Evolutionary conservation across 2,113 vertebrate species (phyloP), one percentile per base, ranked within the genome.

Genomic region (Cottus gobio): DNA sequence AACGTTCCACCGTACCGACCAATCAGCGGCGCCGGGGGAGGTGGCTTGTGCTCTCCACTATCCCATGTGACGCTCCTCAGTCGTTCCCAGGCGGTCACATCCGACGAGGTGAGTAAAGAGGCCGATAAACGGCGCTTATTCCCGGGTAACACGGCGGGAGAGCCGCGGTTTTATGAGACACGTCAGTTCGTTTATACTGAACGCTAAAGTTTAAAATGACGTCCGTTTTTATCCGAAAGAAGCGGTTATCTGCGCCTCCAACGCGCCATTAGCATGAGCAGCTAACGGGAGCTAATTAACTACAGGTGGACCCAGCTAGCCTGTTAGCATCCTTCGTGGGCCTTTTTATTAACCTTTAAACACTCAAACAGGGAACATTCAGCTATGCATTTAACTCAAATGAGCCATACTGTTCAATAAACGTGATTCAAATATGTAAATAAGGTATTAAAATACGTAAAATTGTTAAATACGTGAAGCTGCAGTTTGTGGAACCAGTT

Each of bases 61-160:
- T 7, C 66, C 75, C 92, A 92, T 86, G 91, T 93, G 90, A 93
- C 75, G 62, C 56, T 76, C 67, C 83, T 80, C 81, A 64, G 67
- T 60, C 71, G 86, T 87, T 91, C 81, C 80, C 84, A 88, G 89
- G 90, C 92, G 85, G 87, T 81, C 81, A 71, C 36, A 82, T 36
- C 76, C 31, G 30, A 73, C 70, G 57, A 91, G 91, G 92, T 93
- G 82, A 93, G 92, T 92, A 42, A 78, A 73, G 60, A 50, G 0
- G 12, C 66, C 54, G 9, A 26, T 6, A 77, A 86, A 86, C 61
- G 37, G 46, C 2, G 24, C 18, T 46, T 70, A 77, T 72, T 60
- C 57, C 7, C 0, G 8, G 15, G n/a, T 1, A 26, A 15, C 7
- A 1, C 13, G 3, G 0, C 4, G 5, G 5, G 0, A 31, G 2